A percentile compares a stretch with the other conserved stretches of the same genome.
Conservation (phyloP, 2,797 vertebrate species). For the Mallotus villosus region DNA sequence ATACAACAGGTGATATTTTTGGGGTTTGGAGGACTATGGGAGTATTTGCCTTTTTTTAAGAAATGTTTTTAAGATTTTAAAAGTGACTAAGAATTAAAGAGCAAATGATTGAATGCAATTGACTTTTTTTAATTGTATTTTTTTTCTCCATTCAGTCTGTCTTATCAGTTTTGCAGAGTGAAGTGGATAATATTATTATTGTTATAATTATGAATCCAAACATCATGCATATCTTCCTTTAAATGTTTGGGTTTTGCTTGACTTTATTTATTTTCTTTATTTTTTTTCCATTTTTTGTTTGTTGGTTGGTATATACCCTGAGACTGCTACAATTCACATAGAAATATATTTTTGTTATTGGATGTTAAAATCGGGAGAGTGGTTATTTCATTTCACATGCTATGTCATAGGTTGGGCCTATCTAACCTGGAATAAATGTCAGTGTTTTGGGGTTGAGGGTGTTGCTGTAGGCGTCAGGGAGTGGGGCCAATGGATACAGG, state of each 20-base stretch:
- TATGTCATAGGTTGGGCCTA: conserved; percentile 57
- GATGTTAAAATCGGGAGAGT: conserved; percentile 55
- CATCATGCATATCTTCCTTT: conserved; percentile 71
- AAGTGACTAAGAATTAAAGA: conserved; percentile 67
- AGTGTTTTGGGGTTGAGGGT: conserved; percentile 61
- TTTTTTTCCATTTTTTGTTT: conserved; percentile 42
- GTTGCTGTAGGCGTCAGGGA: conserved; percentile 50
- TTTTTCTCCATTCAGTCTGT: conserved; percentile 73
- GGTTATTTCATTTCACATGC: conserved; percentile 58
- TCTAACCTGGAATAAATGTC: conserved; percentile 58
- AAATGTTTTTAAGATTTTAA: conserved; percentile 80
- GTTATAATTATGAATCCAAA: conserved; percentile 66
- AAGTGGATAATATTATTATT: conserved; percentile 65
- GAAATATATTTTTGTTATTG: conserved; percentile 81
- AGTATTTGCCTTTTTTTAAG: conserved; percentile 76
- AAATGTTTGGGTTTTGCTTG: conserved; percentile 65
- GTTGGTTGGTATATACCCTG: conserved; percentile 49
- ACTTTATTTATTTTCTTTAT: conserved; percentile 70
- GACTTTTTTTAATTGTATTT: conserved; percentile 86
- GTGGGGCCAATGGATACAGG: conserved; percentile 40
- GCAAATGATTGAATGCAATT: conserved; percentile 83
- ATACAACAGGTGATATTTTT: conserved; percentile 72
- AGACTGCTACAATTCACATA: conserved; percentile 74
- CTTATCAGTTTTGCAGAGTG: conserved; percentile 73
- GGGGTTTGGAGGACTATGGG: conserved; percentile 51